Evolutionary conservation across 2,797 vertebrate genomes (phyloP), one percentile per base, ranked within the genome.

Genomic region (Pipistrellus kuhlii): DNA sequence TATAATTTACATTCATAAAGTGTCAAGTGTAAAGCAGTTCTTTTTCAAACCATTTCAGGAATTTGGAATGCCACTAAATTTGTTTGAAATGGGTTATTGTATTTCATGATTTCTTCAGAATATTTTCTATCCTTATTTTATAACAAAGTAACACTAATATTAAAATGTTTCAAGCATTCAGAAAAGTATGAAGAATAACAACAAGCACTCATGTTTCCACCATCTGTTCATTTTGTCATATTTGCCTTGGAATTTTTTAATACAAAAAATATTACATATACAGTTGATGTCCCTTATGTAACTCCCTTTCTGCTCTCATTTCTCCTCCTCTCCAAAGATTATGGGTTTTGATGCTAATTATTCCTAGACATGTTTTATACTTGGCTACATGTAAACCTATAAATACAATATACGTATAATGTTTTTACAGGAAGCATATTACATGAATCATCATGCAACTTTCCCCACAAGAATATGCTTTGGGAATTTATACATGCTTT

Each of bases 131-230:
- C 23, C 35, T 21, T 48, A 64, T 53, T 73, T 75, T 55, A 80
- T 38, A 88, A 62, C 41, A 88, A 87, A 73, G 83, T 68, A 87
- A 69, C 44, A 76, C 38, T 66, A 64, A 44, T 18, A 69, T 53
- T 57, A 66, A 75, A 88, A 12, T 30, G 32, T 25, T 66, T 83
- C 8, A 77, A 51, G n/a, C 30, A 78, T 7, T 55, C 2, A 76
- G 25, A 80, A 85, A 88, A 85, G 21, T 9, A 66, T 8, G 32
- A 75, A 44, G 17, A 72, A 46, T 20, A 68, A 41, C 35, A 44
- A 75, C 27, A 81, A 64, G 51, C 66, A 41, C 13, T 64, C 23
- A 62, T 6, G 27, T 21, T 9, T 18, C 32, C 44, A 66, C 46
- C 44, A 5, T 41, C 78, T 64, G 30, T 17, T 84, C 77, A 30